Evolutionary conservation across 2,888 invertebrate species (phyloP), one percentile per base, ranked within the genome.

Genomic region (Reticulitermes lucifugus): DNA sequence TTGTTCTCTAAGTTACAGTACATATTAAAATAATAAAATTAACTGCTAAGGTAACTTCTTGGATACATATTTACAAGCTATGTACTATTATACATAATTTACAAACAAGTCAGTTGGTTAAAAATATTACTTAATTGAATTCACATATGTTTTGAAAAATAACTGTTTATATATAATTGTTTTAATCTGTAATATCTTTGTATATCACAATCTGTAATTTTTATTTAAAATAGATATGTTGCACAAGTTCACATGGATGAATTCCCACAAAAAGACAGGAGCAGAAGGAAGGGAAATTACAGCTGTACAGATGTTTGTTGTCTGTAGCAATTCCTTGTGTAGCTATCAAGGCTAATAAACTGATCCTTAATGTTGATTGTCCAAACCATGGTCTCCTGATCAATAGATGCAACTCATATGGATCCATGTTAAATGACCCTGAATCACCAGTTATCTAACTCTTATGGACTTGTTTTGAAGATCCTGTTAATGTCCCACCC

Each of bases 201-300:
- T 73, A 41, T 73, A 73, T 73, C 73, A 73, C 73, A 73, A 73
- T 73, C 9, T 73, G 73, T 22, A 73, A 65, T 65, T 65, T n/a
- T 65, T n/a, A 65, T 25, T 65, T 65, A 65, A 65, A 65, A 18
- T 41, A 41, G 73, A 73, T 73, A 73, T 73, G 73, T 73, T 73
- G 73, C 41, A 73, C 73, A 73, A 41, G 25, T 65, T 65, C 65
- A 65, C 65, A 65, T 12, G n/a, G 65, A 65, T 12, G 5, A 55
- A 18, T 55, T 46, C 6, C 12, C 55, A 18, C 55, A 55, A 9
- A 55, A 55, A 18, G 1, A 55, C n/a, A 25, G n/a, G 65, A 25
- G 65, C 6, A 65, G 25, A 65, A 60, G 22, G 60, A 60, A n/a
- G 25, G 12, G n/a, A 25, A 9, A 25, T 2, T 25, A 65, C n/a